Evolutionary conservation across 2,888 invertebrate species (phyloP), one percentile per base, ranked within the genome.

Genomic region (Xylota segnis): DNA sequence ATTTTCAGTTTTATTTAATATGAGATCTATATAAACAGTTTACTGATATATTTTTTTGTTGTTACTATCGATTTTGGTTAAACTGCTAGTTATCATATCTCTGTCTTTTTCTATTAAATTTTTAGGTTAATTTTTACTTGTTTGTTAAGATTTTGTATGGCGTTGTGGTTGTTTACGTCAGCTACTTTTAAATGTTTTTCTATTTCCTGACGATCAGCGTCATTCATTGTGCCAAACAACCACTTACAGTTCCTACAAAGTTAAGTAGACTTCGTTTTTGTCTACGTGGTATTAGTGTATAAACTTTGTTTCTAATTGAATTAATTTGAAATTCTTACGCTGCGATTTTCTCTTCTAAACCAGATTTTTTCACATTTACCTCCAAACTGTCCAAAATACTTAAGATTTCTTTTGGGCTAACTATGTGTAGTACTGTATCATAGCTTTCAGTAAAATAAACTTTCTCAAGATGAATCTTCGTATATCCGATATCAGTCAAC

Each of bases 1-100:
- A 71, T 71, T 71, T 72, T 65, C 12, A 63, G 7, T 52, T 77
- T 77, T 37, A 61, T 77, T 77, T 37, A 61, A 61, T 29, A 61
- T 43, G 14, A 40, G 40, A 37, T 70, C 56, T 18, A 54, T 70
- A 29, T 34, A 70, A 50, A 70, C 1, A 0, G 40, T 70, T 40
- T 70, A 56, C 23, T 43, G 37, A 27, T 72, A 45, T 40, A n/a
- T n/a, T 40, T 40, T 40, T n/a, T 40, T n/a, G 40, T 5, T 40
- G 40, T 12, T 5, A 40, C 40, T 40, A 40, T 40, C 40, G n/a
- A 40, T 40, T 40, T n/a, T n/a, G 40, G 2, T 40, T n/a, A 40
- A 40, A n/a, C 40, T 40, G n/a, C 40, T 40, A 40, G 40, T 5
- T 40, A 40, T 40, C 3, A 40, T 40, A 12, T 40, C 6, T 14